Base-by-base conservation (phyloP, 1,140 invertebrate genomes). In the Dermatophagoides farinae region DNA sequence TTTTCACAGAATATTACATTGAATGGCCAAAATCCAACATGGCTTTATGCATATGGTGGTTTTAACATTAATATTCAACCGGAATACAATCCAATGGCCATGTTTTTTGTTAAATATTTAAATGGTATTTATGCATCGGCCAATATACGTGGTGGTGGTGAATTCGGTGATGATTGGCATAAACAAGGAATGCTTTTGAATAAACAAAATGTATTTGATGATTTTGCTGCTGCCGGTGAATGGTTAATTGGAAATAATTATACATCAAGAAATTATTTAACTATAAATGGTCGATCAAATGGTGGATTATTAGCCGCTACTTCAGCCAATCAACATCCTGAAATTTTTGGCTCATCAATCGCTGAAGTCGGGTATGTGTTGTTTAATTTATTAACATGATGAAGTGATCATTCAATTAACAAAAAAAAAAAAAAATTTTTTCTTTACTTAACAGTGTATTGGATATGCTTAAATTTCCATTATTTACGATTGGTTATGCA, bases 131-230 rank as follows among this genome's bases (percentile, higher is more conserved):
- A 88, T 61, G 93, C 88, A 16, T 77, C 93, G 65, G 83, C 95
- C 14, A 98, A 97, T 75, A 83, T 98, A 46, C 77, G 95, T 51
- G 95, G 95, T 57, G 68, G 57, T 69, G 86, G 58, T 0, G 93
- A 98, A 73, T 97, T 97, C 73, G 93, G 93, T 44, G 87, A 95
- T 72, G 82, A 80, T 57, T 98, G 95, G 95, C 92, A 98, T 72
- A 87, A 96, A 71, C 83, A 74, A 16, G 95, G 93, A 12, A 80
- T 86, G 22, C 76, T 90, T 47, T 77, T 83, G 0, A 93, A 96
- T 64, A 97, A 97, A 71, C 93, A 97, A 75, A 98, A 97, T 75
- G 84, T 85, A 38, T 97, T 97, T 72, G 84, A 96, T 74, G 95
- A 98, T 74, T 97, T 98, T 73, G 85, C 89, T 69, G 75, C 79